These are phyloP conservation scores for Mantis religiosa DNA, from an alignment of 2,888 invertebrate genomes.

Conservation along the genomic window DNA sequence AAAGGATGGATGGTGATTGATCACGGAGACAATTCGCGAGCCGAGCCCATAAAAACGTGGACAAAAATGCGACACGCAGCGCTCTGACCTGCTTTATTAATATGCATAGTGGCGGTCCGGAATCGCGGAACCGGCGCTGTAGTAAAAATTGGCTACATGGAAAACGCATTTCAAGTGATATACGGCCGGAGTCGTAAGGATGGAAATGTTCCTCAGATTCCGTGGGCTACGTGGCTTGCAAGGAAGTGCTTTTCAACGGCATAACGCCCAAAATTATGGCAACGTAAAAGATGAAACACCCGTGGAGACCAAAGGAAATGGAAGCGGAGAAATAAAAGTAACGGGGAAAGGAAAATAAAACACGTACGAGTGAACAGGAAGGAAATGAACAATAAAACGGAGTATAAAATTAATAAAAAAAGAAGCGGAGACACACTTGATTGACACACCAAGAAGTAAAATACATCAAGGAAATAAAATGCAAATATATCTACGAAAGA, in stretches of 20 bases:
- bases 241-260: neutral
- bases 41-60: neutral
- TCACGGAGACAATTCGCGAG: neutral
- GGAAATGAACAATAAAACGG: neutral
- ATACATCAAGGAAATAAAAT: too few species aligned
- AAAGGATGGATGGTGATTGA: conserved; percentile 4
- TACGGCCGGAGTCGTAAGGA: neutral
- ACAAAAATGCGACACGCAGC: neutral
- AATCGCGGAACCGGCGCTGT: neutral
- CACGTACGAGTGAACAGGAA: neutral
- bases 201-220: neutral
- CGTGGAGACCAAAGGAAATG: neutral
- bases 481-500: too few species aligned
- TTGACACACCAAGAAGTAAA: too few species aligned
- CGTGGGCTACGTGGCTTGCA: neutral
- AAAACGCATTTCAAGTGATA: neutral
- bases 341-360: neutral
- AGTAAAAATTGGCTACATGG: neutral
- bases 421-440: neutral
- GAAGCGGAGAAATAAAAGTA: neutral
- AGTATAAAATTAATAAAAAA: neutral
- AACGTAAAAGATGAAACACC: neutral
- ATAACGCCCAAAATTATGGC: neutral
- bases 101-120: neutral
- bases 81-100: neutral